Conservation (phyloP, 1,140 invertebrate species). For the Zophobas atratus region DNA sequence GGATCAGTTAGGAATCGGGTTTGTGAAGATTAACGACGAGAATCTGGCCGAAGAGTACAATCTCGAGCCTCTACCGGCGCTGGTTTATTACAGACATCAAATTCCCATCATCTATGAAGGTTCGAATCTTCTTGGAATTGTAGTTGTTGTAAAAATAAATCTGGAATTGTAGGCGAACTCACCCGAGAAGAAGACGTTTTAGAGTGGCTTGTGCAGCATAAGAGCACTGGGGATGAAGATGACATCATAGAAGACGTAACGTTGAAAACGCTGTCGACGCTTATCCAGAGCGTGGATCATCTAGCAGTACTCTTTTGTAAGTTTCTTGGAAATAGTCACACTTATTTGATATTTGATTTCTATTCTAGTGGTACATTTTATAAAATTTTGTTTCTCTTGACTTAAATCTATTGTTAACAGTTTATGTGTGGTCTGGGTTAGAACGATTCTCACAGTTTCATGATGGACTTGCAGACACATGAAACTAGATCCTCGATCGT, state of each 20-base stretch:
- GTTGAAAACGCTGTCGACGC: constrained; percentile 86
- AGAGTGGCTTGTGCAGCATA: constrained; percentile 94
- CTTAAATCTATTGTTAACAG: no score
- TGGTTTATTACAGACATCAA: constrained; percentile 95
- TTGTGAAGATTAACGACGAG: constrained; percentile 95
- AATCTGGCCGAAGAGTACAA: constrained; percentile 93
- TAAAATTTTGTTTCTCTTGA: no score
- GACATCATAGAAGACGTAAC: constrained; percentile 96
- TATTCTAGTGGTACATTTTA: no score
- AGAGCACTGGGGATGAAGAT: constrained; percentile 93
- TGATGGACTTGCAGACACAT: no score
- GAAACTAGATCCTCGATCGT: no score
- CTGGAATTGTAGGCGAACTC: constrained; percentile 80
- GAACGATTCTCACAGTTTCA: no score
- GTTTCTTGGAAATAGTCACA: constrained; percentile 60
- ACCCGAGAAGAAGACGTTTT: constrained; percentile 93
- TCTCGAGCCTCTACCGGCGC: constrained; percentile 87
- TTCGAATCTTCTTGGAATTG: constrained; percentile 65
- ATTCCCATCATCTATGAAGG: constrained; percentile 96
- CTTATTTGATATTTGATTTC: neutral
- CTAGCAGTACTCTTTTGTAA: constrained; percentile 95
- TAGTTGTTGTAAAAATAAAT: constrained; percentile 68
- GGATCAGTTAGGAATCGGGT: constrained; percentile 94
- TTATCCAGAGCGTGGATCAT: constrained; percentile 92
- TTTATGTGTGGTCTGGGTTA: no score